phyloP scores from a whole-genome alignment of 2,113 vertebrate species.

The Oryzias javanicus region DNA sequence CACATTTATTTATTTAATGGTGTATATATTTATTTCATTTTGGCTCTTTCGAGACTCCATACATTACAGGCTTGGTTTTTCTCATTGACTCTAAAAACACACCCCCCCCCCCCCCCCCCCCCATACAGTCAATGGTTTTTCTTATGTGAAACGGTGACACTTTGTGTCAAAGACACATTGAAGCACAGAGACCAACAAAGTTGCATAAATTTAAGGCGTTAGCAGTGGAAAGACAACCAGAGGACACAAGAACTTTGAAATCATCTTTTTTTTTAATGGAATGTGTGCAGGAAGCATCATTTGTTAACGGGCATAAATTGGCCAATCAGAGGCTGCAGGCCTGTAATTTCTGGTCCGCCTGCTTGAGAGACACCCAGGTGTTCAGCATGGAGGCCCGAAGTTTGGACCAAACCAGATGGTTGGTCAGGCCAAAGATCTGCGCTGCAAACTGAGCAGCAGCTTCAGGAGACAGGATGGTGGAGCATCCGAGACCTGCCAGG shows the following conservation, averaged over 20 bases:
- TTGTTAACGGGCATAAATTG: conserved; percentile 1
- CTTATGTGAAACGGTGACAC: too few relatives aligned
- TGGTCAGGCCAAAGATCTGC: conserved; percentile 89
- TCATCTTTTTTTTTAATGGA: conserved; percentile 31
- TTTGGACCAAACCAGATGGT: conserved; percentile 92
- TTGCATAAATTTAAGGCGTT: too few relatives aligned
- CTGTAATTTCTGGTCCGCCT: conserved; percentile 89
- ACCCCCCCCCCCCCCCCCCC: too few relatives aligned
- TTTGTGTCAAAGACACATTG: too few relatives aligned
- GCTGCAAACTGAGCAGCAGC: conserved; percentile 91
- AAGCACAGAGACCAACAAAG: too few relatives aligned
- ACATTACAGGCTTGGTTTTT: too few relatives aligned
- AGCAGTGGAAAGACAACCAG: neutral
- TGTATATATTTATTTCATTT: too few relatives aligned
- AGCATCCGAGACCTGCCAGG: conserved; percentile 86
- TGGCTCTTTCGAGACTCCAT: too few relatives aligned
- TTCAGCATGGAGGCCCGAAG: conserved; percentile 88
- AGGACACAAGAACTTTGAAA: conserved; percentile 13
- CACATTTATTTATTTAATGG: too few relatives aligned
- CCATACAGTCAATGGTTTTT: too few relatives aligned
- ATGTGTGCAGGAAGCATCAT: conserved; percentile 24
- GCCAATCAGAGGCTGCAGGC: conserved; percentile 71
- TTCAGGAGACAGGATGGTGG: conserved; percentile 90
- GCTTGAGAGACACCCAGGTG: conserved; percentile 92
- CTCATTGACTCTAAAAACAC: too few relatives aligned